Conservation (phyloP, 2,113 vertebrate genomes). For the Poeciliopsis turrubarensis region DNA sequence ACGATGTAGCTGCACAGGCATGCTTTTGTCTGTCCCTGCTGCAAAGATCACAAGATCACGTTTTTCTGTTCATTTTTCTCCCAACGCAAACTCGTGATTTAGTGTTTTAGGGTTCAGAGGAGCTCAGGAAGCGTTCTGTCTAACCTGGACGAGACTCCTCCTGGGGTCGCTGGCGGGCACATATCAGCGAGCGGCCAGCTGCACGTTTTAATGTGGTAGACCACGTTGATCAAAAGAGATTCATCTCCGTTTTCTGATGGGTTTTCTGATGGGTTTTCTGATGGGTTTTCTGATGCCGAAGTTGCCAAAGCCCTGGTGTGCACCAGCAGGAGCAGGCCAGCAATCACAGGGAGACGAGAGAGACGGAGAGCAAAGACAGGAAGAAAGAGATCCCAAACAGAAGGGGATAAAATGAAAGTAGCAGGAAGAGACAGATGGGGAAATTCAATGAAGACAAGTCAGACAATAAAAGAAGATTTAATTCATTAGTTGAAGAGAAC, state of each 20-base stretch:
- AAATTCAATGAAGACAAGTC: background rate
- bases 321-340: constrained; percentile 39
- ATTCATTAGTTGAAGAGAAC: background rate
- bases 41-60: constrained; percentile 40
- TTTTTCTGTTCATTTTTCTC: constrained; percentile 23
- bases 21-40: constrained; percentile 34
- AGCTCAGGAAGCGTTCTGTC: constrained; percentile 45
- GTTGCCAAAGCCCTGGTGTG: constrained; percentile 26
- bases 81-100: constrained; percentile 29
- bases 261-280: constrained; percentile 53
- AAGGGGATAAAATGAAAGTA: background rate
- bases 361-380: constrained; percentile 13
- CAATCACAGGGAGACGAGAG: constrained; percentile 51
- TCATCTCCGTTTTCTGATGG: constrained; percentile 48
- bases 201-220: constrained; percentile 63
- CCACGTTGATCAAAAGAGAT: constrained; percentile 68
- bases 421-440: constrained; percentile 4
- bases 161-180: constrained; percentile 55
- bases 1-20: constrained; percentile 36
- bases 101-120: constrained; percentile 53
- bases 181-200: constrained; percentile 28
- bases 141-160: constrained; percentile 50
- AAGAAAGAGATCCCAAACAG: constrained; percentile 30
- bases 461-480: background rate
- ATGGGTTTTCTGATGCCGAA: constrained; percentile 45